These are phyloP conservation scores for Ochropacha duplaris DNA, from an alignment of 2,888 invertebrate species.

Conservation along the genomic window DNA sequence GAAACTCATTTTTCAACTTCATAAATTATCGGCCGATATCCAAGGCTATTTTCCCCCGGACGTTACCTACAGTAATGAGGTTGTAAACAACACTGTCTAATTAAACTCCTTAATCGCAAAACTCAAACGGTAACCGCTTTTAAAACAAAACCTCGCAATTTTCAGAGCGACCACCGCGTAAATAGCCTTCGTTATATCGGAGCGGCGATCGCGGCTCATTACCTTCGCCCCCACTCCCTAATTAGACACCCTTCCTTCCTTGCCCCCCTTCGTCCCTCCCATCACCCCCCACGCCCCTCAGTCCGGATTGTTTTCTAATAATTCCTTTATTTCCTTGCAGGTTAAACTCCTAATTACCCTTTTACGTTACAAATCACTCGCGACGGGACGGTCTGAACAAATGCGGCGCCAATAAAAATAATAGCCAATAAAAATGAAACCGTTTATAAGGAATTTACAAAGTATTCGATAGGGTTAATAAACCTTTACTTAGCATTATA, in stretches of 20 bases:
- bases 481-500: neutral
- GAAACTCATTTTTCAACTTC: slow-evolving; percentile 78
- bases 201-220: slow-evolving; percentile 82
- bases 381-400: slow-evolving; percentile 28
- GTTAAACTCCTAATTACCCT: slow-evolving; percentile 66
- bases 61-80: slow-evolving; percentile 76
- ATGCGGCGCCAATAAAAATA: slow-evolving; percentile 5
- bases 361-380: slow-evolving; percentile 54
- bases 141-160: slow-evolving; percentile 82
- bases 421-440: neutral
- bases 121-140: slow-evolving; percentile 82
- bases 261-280: slow-evolving; percentile 27
- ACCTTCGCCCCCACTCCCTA: slow-evolving; percentile 74
- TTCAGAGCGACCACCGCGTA: slow-evolving; percentile 79
- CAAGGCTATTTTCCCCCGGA: slow-evolving; percentile 60
- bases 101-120: slow-evolving; percentile 83
- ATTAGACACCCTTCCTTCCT: slow-evolving; percentile 71
- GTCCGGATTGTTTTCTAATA: slow-evolving; percentile 79
- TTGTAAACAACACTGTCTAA: slow-evolving; percentile 82
- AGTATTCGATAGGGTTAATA: neutral
- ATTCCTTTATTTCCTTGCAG: slow-evolving; percentile 74
- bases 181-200: slow-evolving; percentile 81
- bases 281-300: slow-evolving; percentile 34
- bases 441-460: neutral
- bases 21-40: slow-evolving; percentile 78